Evolutionary conservation across 2,888 invertebrate genomes (phyloP), one percentile per base, ranked within the genome.

Genomic region (Zaprionus obscuricornis): DNA sequence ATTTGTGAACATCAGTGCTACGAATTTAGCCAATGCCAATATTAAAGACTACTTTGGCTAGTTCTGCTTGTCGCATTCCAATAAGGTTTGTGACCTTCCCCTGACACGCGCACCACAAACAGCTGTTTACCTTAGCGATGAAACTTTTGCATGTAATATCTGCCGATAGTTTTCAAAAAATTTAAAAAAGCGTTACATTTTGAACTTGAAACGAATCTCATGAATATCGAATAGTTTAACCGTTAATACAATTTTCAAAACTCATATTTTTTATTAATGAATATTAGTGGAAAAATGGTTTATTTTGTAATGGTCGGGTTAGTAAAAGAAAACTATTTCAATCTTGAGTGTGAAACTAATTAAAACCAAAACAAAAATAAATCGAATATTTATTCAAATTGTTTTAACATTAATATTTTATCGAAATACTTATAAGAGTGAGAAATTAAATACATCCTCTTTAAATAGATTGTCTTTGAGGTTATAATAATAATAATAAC

Each of bases 81-180:
- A 74, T 74, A 62, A 68, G 81, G 66, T 66, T 77, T 77, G 78
- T 66, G 74, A 77, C 77, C 81, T 76, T 74, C 74, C 50, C 34
- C 29, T 43, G 36, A 39, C 74, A 54, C 55, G 66, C 58, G 65
- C 49, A 59, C 16, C 4, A 13, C n/a, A 33, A 74, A 59, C 77
- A 76, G 74, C 71, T 81, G 75, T 66, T 74, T 34, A n/a, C 27
- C 22, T 40, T 65, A 63, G 66, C 11, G 78, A 74, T 66, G 78
- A 6, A 58, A 74, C 39, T 46, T 20, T 11, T n/a, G 33, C 2
- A 11, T 11, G 10, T 26, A 6, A 29, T 10, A 29, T 20, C 17
- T 17, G 6, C 0, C 76, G 73, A 74, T 74, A 58, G 51, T 60
- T 54, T 36, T 50, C 14, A 26, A 46, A 69, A 43, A 17, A 18